Evolutionary conservation across 2,888 invertebrate species (phyloP).

Genomic region (Catocala nupta): DNA sequence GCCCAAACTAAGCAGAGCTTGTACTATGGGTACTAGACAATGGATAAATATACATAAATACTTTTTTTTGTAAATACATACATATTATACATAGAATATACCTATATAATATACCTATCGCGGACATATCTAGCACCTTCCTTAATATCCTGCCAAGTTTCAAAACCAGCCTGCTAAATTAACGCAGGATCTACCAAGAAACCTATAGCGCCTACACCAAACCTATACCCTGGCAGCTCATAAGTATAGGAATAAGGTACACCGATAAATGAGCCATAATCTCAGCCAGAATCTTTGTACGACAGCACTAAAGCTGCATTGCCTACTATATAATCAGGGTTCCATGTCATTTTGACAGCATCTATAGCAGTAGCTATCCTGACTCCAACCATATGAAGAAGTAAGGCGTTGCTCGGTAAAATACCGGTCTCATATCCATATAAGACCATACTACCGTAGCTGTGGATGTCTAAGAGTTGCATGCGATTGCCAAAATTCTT

Average conservation of each 20-base stretch:
- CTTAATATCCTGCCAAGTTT: constrained; percentile 88
- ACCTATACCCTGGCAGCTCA: constrained; percentile 84
- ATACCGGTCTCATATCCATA: constrained; percentile 73
- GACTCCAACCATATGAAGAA: constrained; percentile 73
- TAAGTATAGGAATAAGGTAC: constrained; percentile 88
- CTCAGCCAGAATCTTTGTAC: constrained; percentile 88
- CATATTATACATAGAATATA: no score
- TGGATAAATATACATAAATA: no score
- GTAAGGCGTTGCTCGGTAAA: constrained; percentile 80
- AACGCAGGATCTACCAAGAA: constrained; percentile 86
- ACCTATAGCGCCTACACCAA: constrained; percentile 80
- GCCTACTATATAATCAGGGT: constrained; percentile 82
- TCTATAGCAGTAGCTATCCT: constrained; percentile 79
- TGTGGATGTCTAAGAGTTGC: constrained; percentile 91
- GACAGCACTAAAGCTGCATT: constrained; percentile 76
- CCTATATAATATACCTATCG: no score
- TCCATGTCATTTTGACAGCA: constrained; percentile 73
- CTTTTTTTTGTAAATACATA: no score
- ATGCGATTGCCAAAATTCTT: constrained; percentile 75
- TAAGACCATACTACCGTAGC: constrained; percentile 89
- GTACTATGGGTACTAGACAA: no score
- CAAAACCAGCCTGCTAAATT: constrained; percentile 85
- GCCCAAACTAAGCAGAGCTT: no score
- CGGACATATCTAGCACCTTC: constrained; percentile 77
- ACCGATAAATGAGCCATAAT: constrained; percentile 85